A percentile compares a stretch with the other conserved stretches of the same genome.
phyloP scores from a whole-genome alignment of 1,140 invertebrate species.

The Musca domestica region DNA sequence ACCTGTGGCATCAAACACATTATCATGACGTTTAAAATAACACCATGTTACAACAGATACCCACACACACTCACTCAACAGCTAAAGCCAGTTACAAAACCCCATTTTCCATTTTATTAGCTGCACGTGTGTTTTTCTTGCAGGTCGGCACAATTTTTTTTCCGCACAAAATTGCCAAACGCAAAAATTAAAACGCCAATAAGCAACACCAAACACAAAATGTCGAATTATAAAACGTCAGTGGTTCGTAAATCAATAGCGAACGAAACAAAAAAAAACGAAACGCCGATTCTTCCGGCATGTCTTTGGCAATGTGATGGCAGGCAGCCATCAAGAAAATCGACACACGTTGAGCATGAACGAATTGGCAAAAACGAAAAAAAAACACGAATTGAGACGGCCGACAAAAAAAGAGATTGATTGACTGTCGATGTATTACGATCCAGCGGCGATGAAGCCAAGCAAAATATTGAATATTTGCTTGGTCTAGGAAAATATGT shows the following conservation, averaged over 20 bases:
- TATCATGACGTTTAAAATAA: neutral
- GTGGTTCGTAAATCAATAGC: no score
- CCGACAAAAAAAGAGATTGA: neutral
- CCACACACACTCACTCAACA: no score
- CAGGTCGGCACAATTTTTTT: neutral
- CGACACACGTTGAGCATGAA: neutral
- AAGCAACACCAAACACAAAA: neutral
- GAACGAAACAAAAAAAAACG: no score
- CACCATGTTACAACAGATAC: no score
- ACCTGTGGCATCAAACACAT: conserved; percentile 19
- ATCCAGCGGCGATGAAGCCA: no score
- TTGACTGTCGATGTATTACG: conserved; percentile 7
- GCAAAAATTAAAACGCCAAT: neutral
- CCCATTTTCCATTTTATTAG: no score
- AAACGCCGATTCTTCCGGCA: conserved; percentile 13
- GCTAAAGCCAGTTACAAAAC: no score
- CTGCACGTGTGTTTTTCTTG: neutral
- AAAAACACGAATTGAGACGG: no score
- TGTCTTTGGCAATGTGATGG: neutral
- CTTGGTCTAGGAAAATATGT: neutral
- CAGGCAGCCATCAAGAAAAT: neutral
- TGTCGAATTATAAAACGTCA: conserved; percentile 8
- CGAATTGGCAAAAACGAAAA: no score
- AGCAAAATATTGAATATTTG: no score
- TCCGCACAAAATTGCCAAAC: neutral